Evolutionary conservation across 2,797 vertebrate species (phyloP).

Genomic region (Rousettus madagascariensis): DNA sequence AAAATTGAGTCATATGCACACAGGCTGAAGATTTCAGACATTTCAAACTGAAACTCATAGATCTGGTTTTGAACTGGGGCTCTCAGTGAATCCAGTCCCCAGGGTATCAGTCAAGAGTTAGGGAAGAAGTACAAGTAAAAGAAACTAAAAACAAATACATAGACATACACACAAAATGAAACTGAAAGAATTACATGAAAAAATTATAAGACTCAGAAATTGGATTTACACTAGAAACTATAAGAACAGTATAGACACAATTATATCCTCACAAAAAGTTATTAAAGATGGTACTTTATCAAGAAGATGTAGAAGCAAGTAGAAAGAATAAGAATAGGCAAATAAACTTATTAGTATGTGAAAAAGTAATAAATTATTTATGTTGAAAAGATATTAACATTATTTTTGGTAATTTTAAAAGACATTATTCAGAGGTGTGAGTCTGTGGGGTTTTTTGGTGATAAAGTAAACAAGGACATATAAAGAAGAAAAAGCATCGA

Average conservation of each 20-base stretch:
- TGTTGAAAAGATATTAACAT: neutral
- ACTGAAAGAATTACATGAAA: neutral
- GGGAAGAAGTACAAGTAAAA: neutral
- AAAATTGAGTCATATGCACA: neutral
- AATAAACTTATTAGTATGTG: neutral
- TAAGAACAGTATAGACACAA: neutral
- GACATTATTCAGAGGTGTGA: neutral
- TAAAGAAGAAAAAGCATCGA: neutral
- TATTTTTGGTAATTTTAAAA: neutral
- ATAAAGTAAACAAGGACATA: neutral
- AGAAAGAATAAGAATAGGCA: neutral
- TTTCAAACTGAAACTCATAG: neutral
- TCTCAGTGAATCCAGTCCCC: neutral
- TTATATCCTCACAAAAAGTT: neutral
- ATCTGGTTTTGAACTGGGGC: neutral
- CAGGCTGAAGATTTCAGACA: neutral
- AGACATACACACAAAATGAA: neutral
- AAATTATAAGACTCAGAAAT: neutral
- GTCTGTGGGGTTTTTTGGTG: neutral
- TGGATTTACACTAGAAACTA: neutral
- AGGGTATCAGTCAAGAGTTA: neutral
- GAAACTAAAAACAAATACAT: neutral
- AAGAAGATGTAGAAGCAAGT: neutral
- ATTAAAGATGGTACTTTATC: neutral
- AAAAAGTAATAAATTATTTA: neutral